Evolutionary conservation across 1,140 invertebrate species (phyloP), one percentile per base, ranked within the genome.

Genomic region (Sesamia nonagrioides): DNA sequence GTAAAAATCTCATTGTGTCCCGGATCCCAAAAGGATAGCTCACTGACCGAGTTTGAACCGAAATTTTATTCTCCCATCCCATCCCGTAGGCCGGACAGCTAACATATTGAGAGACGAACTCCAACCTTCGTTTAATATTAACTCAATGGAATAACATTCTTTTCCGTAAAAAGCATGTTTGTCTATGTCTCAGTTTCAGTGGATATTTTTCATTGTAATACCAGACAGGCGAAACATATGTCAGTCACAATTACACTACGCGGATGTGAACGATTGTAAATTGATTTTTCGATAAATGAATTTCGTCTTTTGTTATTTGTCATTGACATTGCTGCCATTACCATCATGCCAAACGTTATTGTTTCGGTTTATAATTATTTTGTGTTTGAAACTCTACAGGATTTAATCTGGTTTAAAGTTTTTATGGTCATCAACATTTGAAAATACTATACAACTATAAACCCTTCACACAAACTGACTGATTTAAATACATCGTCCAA

Each of bases 101-200:
- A 85, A 88, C 89, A 88, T 90, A 91, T 91, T 91, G 87, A 80
- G 83, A 87, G 75, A 85, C 81, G 85, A 87, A 90, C 86, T 86
- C 82, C 83, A 84, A 84, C 69, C 80, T 90, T 91, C 86, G 89
- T 92, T 84, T 84, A 88, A 89, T 92, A 92, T 93, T 92, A 86
- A 92, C 84, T 81, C 77, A 76, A 63, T 83, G 82, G 52, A 13
- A 74, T 78, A 48, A 35, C 60, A n/a, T 48, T 73, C 18, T 18
- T 58, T 56, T 17, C 45, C 21, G 40, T 61, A 58, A 61, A 78
- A 77, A 48, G 18, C 21, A 13, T 60, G 35, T 63, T 11, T 18
- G 69, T 52, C 27, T 2, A 18, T 66, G 54, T 73, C 48, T 13
- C 66, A 72, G 52, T 78, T 72, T 61, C 61, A 45, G 18, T 27